phyloP scores from a whole-genome alignment of 2,888 invertebrate genomes.

The Siphlonurus alternatus region DNA sequence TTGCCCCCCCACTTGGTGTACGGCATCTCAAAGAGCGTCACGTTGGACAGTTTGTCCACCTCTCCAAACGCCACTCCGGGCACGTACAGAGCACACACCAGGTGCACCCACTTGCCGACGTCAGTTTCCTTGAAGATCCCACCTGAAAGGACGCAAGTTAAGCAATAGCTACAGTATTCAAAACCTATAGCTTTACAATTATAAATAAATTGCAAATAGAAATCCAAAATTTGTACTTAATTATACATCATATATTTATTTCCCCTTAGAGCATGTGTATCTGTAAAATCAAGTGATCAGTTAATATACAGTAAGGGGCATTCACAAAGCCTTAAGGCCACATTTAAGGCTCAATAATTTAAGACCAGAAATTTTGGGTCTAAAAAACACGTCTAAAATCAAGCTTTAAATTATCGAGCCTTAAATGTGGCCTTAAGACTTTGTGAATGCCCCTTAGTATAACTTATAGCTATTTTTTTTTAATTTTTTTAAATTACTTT shows the following conservation, averaged over 20 bases:
- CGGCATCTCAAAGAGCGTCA: conserved; percentile 95
- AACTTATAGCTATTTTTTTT: no score
- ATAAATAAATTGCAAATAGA: conserved; percentile 5
- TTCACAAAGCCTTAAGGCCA: no score
- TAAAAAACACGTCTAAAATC: no score
- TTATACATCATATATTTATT: conserved; percentile 1
- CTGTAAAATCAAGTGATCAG: no score
- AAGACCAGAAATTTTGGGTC: no score
- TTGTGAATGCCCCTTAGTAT: no score
- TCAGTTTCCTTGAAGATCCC: conserved; percentile 94
- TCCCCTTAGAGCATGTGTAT: no score
- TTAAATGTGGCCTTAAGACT: no score
- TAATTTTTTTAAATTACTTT: no score
- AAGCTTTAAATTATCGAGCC: no score
- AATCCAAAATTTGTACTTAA: conserved; percentile 6
- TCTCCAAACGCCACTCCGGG: conserved; percentile 96
- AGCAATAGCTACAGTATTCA: background rate
- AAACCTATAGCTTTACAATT: background rate
- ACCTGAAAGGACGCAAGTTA: conserved; percentile 29
- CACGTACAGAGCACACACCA: conserved; percentile 93
- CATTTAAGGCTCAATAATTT: no score
- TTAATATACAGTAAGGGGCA: no score
- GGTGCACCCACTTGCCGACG: conserved; percentile 95
- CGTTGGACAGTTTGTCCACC: conserved; percentile 73
- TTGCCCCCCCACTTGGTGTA: conserved; percentile 93